Evolutionary conservation across 2,113 vertebrate genomes (phyloP).

Genomic region (Amblyornis subalaris): DNA sequence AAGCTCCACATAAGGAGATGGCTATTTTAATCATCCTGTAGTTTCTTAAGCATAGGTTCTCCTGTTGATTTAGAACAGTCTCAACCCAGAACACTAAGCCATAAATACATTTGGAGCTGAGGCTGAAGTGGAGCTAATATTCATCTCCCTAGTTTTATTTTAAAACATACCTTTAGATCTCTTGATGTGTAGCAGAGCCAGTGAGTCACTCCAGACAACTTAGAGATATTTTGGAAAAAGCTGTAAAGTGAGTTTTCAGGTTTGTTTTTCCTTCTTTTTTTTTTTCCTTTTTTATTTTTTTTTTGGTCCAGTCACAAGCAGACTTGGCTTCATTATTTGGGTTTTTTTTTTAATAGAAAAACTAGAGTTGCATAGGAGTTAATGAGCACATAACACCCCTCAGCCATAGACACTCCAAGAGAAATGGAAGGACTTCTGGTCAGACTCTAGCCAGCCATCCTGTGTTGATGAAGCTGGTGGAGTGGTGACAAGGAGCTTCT

Average conservation of each 20-base stretch:
- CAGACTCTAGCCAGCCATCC: background rate
- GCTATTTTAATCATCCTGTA: conserved; percentile 58
- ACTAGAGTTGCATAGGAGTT: background rate
- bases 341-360: background rate
- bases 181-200: background rate
- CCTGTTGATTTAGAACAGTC: conserved; percentile 46
- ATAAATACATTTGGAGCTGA: conserved; percentile 40
- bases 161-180: background rate
- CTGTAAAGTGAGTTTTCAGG: background rate
- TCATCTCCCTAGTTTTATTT: conserved; percentile 33
- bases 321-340: background rate
- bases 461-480: background rate
- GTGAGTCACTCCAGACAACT: conserved; percentile 20
- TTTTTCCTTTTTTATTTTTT: background rate
- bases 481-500: background rate
- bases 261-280: background rate
- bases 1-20: background rate
- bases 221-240: conserved; percentile 48
- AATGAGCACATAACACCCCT: background rate
- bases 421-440: background rate
- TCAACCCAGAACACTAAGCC: conserved; percentile 32
- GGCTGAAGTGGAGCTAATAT: background rate
- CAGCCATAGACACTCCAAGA: background rate
- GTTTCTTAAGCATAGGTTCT: conserved; percentile 51
- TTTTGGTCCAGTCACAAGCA: background rate